Evolutionary conservation across 2,888 invertebrate species (phyloP), one percentile per base, ranked within the genome.

Genomic region (Coelopa pilipes): DNA sequence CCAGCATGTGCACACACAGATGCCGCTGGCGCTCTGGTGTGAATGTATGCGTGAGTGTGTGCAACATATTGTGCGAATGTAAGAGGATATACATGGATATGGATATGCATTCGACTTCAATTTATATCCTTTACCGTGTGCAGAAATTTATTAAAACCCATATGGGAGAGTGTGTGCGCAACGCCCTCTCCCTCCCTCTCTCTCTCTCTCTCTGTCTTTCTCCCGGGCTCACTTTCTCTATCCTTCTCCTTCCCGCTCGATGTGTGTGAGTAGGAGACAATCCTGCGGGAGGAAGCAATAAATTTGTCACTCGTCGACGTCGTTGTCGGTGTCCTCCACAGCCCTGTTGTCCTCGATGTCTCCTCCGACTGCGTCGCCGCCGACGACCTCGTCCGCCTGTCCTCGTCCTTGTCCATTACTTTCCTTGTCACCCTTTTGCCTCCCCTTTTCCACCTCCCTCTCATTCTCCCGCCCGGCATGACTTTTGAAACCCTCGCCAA

Each of bases 31-130:
- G 10, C 49, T 49, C 10, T 49, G n/a, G n/a, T 7, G 13, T 7
- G n/a, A 53, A 53, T 13, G 53, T 53, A 3, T n/a, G 34, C 7
- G 2, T 34, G 34, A 34, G 34, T 34, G 34, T 34, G 2, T 34
- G 66, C 53, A 66, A 47, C 66, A 21, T 66, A 66, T 66, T 66
- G 66, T 66, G 45, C 66, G 50, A 49, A 66, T 66, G 4, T 66
- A 49, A 21, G 19, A 49, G 24, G 13, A 66, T 66, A 66, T 66
- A 50, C 45, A 66, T 34, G 34, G 34, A 34, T 66, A 66, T 34
- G 34, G 34, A 34, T 66, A 66, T 66, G 21, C 21, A 66, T 66
- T 50, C 19, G 12, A 49, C 50, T 24, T 15, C 47, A 66, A 50
- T 49, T 66, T 19, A 66, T 49, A 49, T 24, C 50, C 66, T 21